Percentiles rank a stretch among this genome's conserved stretches.
These are phyloP conservation scores for Mustelus asterias DNA, from an alignment of 2,113 vertebrate genomes.

Conservation along the genomic window DNA sequence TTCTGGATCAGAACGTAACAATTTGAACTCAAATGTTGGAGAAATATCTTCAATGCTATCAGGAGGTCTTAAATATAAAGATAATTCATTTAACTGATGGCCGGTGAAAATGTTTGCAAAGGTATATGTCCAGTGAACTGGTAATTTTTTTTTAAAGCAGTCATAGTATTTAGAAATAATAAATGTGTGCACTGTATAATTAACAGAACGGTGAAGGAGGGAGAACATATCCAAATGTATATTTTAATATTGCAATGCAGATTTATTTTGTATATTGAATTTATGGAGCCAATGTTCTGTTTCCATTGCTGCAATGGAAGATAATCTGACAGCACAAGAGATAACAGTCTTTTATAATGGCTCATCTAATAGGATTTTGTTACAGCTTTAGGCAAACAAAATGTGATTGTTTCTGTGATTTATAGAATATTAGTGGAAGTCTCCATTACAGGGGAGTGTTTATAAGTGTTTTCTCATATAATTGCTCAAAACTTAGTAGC, in stretches of 20 bases:
- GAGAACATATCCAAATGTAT: not conserved
- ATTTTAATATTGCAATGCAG: not conserved
- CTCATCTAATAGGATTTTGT: not conserved
- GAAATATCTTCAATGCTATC: not conserved
- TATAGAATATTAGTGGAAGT: not conserved
- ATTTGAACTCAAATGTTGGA: not conserved
- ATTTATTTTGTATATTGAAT: constrained; percentile 16
- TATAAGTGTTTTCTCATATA: not conserved
- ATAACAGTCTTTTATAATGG: constrained; percentile 24
- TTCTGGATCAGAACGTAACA: not conserved
- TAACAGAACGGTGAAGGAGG: not conserved
- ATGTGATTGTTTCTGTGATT: constrained; percentile 15
- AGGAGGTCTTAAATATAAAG: not conserved
- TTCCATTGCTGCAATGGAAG: not conserved
- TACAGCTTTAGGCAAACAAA: constrained; percentile 21
- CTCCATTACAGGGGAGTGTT: not conserved
- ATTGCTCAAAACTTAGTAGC: not conserved
- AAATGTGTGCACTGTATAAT: not conserved
- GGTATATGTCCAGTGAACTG: not conserved
- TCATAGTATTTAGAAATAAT: not conserved
- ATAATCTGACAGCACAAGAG: not conserved
- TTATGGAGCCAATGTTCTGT: constrained; percentile 23
- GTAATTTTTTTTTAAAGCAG: not conserved
- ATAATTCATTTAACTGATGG: not conserved
- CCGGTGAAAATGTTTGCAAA: not conserved